Evolutionary conservation across 2,888 invertebrate genomes (phyloP).

Genomic region (Gryllus longicercus): DNA sequence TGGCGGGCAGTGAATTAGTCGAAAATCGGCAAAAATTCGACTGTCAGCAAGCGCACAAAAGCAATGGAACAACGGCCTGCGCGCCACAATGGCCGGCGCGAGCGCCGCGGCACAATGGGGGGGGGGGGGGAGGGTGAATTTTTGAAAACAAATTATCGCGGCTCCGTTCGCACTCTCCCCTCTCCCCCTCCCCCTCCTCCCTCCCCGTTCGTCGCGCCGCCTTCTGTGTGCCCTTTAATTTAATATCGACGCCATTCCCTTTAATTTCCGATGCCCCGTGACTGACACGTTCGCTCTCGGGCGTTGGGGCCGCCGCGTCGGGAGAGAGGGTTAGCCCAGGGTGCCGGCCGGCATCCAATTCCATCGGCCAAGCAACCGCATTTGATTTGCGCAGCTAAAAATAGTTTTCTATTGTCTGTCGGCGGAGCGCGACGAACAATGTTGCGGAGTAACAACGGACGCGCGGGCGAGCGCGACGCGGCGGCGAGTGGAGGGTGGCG

Average conservation of each 20-base stretch:
- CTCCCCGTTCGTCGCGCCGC: background rate
- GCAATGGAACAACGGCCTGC: background rate
- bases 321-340: background rate
- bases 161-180: background rate
- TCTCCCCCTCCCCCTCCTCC: background rate
- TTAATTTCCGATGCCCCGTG: conserved; percentile 17
- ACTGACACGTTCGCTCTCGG: background rate
- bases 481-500: too few species aligned
- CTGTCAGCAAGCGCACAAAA: conserved; percentile 7
- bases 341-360: background rate
- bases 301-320: background rate
- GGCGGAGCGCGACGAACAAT: too few species aligned
- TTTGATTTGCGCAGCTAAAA: background rate
- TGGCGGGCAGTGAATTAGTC: conserved; percentile 7
- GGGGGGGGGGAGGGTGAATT: background rate
- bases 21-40: conserved; percentile 17
- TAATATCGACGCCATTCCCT: conserved; percentile 17
- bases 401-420: background rate
- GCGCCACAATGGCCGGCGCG: background rate
- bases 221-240: background rate
- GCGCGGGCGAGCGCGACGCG: too few species aligned
- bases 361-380: background rate
- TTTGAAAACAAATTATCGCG: conserved; percentile 9
- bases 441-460: too few species aligned
- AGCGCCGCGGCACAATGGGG: background rate